Conservation (phyloP, 2,888 invertebrate species). For the Steinernema carpocapsae region DNA sequence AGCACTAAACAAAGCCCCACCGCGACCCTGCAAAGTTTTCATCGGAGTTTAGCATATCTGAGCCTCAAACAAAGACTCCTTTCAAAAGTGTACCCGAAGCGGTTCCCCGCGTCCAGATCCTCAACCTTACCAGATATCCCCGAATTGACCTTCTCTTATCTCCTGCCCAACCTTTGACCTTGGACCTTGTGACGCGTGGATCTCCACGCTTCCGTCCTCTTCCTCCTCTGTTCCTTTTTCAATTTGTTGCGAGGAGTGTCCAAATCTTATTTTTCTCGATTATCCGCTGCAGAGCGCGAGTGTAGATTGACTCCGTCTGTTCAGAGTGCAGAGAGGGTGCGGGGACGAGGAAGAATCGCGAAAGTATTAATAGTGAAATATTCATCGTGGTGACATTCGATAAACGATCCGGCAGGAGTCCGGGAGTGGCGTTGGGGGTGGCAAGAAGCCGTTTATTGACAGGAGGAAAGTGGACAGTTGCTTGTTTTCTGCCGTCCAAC, state of each 20-base stretch:
- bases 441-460: not conserved
- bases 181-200: too few relatives aligned
- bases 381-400: not conserved
- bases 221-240: too few relatives aligned
- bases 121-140: too few relatives aligned
- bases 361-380: not conserved
- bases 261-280: constrained; percentile 19
- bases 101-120: too few relatives aligned
- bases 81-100: too few relatives aligned
- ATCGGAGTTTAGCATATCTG: too few relatives aligned
- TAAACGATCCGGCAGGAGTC: not conserved
- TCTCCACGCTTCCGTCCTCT: too few relatives aligned
- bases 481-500: not conserved
- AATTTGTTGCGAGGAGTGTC: constrained; percentile 13
- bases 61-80: too few relatives aligned
- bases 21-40: too few relatives aligned
- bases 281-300: constrained; percentile 5
- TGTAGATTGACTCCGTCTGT: not conserved
- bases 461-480: not conserved
- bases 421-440: not conserved
- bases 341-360: not conserved
- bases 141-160: too few relatives aligned
- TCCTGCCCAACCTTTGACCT: too few relatives aligned
- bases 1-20: too few relatives aligned
- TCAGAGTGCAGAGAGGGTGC: not conserved